Evolutionary conservation across 2,797 vertebrate species (phyloP), one percentile per base, ranked within the genome.

Genomic region (Malurus leucopterus): DNA sequence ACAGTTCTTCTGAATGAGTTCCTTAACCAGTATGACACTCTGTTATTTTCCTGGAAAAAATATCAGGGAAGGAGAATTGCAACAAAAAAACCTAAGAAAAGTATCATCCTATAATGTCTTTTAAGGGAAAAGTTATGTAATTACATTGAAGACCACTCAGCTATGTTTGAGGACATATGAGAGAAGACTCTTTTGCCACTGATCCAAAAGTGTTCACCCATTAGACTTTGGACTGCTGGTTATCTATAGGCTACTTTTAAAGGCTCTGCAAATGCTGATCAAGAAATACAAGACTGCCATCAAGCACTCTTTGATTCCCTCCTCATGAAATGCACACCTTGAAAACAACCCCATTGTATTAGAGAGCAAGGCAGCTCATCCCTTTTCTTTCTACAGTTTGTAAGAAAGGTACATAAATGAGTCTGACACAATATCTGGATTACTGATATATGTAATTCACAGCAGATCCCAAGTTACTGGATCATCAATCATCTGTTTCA

Each of bases 291-390:
- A 65, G 17, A 7, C 13, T 86, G 20, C 2, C 13, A 63, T 47
- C 6, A 38, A 16, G 62, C 4, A 34, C 15, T 43, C 10, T 43
- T 84, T 44, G 17, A 64, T 86, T 81, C 9, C 9, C 2, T 71
- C 21, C 49, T 86, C 46, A 70, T 44, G 34, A 79, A 11, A 6
- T 5, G 2, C 34, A 12, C 15, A 49, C 29, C 49, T 46, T 70
- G 46, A 30, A 83, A 87, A 55, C 7, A 49, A 38, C 5, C 9
- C 23, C 0, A 0, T 2, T 21, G 2, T 19, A 7, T 38, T 34
- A 30, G 4, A 43, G 11, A 71, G 8, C 3, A 54, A 41, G 62
- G 44, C 16, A 80, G 12, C 13, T 68, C 19, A 53, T 67, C 38
- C 11, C 13, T 44, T 80, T 64, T n/a, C 23, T 70, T 76, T 29